These are phyloP conservation scores for Clupea harengus DNA, from an alignment of 2,113 vertebrate genomes.

Conservation along the genomic window DNA sequence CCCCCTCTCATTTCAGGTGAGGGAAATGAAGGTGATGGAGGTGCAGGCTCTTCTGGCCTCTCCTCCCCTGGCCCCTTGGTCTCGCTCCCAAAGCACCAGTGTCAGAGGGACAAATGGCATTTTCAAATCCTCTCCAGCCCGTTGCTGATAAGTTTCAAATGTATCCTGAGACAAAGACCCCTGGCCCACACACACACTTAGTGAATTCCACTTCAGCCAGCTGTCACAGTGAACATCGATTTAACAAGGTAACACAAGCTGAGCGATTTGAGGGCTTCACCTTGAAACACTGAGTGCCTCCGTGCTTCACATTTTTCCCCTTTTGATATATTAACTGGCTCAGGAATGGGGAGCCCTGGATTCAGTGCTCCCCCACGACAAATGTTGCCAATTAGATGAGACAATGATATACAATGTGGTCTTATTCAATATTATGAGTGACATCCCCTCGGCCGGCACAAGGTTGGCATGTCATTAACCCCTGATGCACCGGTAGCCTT, in stretches of 20 bases:
- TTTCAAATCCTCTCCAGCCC: constrained; percentile 16
- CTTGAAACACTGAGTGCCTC: constrained; percentile 55
- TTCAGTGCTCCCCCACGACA: constrained; percentile 46
- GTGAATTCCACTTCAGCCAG: constrained; percentile 48
- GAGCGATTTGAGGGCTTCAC: constrained; percentile 62
- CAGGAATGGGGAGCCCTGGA: constrained; percentile 35
- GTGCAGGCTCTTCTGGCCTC: background rate
- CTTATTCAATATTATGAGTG: constrained; percentile 59
- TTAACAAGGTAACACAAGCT: constrained; percentile 64
- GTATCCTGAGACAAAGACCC: constrained; percentile 34
- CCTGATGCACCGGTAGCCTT: constrained; percentile 60
- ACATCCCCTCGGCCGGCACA: constrained; percentile 48
- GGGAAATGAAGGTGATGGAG: constrained; percentile 35
- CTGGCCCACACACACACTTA: constrained; percentile 29
- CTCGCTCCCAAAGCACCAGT: background rate
- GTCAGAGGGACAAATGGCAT: constrained; percentile 16
- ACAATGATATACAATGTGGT: constrained; percentile 21
- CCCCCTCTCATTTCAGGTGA: background rate
- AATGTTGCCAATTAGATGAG: constrained; percentile 57
- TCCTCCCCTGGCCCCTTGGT: background rate
- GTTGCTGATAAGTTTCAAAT: constrained; percentile 3
- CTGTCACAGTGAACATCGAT: constrained; percentile 60
- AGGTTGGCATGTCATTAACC: constrained; percentile 68
- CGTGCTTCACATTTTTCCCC: constrained; percentile 49
- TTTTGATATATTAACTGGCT: constrained; percentile 60